Conservation (phyloP, 2,113 vertebrate genomes). For the Lepus europaeus region DNA sequence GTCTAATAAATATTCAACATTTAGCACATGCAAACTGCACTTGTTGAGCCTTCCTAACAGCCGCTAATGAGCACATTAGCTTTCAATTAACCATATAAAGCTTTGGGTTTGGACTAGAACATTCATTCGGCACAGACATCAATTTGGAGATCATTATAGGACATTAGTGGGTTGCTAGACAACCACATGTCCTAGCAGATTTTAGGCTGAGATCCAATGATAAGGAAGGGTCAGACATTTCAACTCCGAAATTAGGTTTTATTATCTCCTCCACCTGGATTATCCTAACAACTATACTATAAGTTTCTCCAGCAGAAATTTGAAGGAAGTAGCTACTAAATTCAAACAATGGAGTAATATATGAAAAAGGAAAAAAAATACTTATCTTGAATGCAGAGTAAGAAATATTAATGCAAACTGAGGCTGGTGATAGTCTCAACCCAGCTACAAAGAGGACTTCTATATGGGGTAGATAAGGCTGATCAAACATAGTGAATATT, state of each 20-base stretch:
- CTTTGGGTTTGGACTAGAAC: constrained; percentile 67
- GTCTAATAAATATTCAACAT: constrained; percentile 76
- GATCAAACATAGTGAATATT: neutral
- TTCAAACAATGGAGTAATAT: neutral
- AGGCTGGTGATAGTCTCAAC: constrained; percentile 2
- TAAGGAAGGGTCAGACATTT: constrained; percentile 58
- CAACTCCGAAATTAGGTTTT: constrained; percentile 33
- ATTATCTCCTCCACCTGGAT: constrained; percentile 32
- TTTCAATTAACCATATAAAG: constrained; percentile 81
- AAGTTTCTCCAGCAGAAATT: neutral
- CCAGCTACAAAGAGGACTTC: neutral
- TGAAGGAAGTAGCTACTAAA: neutral
- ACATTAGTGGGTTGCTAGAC: constrained; percentile 76
- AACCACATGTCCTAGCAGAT: constrained; percentile 71
- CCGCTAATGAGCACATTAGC: constrained; percentile 76
- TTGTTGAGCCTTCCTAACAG: constrained; percentile 66
- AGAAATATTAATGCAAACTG: constrained; percentile 26
- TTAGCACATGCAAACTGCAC: constrained; percentile 63
- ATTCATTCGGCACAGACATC: constrained; percentile 67
- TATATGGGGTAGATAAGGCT: neutral
- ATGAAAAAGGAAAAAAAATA: neutral
- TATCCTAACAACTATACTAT: neutral
- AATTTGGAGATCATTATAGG: constrained; percentile 78
- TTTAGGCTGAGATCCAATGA: constrained; percentile 70
- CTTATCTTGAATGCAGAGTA: neutral